Percentiles rank a stretch among this genome's conserved stretches.
Conservation (phyloP, 2,888 invertebrate genomes). For the Elmis aenea region DNA sequence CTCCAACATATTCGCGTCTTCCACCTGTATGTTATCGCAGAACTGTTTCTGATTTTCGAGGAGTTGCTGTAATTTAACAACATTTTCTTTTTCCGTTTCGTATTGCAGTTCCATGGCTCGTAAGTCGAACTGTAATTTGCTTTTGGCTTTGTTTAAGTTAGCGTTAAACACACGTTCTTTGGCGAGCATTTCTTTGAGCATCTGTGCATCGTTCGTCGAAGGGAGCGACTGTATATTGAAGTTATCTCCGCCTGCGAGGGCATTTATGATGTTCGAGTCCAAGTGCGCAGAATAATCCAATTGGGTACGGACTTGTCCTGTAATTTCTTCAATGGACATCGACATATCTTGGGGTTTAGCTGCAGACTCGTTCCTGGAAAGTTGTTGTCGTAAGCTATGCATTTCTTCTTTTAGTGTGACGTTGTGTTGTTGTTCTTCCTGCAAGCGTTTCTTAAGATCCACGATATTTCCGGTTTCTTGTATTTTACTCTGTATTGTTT, state of each 20-base stretch:
- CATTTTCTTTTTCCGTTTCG: slow-evolving; percentile 51
- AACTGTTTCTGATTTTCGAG: slow-evolving; percentile 57
- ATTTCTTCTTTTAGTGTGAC: slow-evolving; percentile 40
- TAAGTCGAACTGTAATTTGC: slow-evolving; percentile 49
- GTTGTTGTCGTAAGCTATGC: slow-evolving; percentile 32
- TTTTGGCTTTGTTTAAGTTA: slow-evolving; percentile 50
- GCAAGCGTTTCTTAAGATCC: slow-evolving; percentile 54
- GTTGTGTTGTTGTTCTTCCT: slow-evolving; percentile 51
- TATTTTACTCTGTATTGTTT: slow-evolving; percentile 50
- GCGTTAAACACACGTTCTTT: slow-evolving; percentile 50
- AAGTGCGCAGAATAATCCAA: slow-evolving; percentile 56
- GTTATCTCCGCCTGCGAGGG: slow-evolving; percentile 50
- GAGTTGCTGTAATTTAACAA: slow-evolving; percentile 53
- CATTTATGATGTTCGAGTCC: slow-evolving; percentile 55
- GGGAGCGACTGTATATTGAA: neutral
- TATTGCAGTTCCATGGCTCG: slow-evolving; percentile 47
- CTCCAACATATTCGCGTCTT: slow-evolving; percentile 63
- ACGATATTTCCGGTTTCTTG: slow-evolving; percentile 56
- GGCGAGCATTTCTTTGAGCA: slow-evolving; percentile 44
- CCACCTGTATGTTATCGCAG: slow-evolving; percentile 53
- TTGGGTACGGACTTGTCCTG: slow-evolving; percentile 54
- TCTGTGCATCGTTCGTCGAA: slow-evolving; percentile 14
- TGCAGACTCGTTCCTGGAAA: slow-evolving; percentile 46
- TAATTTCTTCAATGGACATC: slow-evolving; percentile 50
- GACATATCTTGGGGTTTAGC: slow-evolving; percentile 35